Conservation (phyloP, 2,888 invertebrate species). For the Julus scandinavius region DNA sequence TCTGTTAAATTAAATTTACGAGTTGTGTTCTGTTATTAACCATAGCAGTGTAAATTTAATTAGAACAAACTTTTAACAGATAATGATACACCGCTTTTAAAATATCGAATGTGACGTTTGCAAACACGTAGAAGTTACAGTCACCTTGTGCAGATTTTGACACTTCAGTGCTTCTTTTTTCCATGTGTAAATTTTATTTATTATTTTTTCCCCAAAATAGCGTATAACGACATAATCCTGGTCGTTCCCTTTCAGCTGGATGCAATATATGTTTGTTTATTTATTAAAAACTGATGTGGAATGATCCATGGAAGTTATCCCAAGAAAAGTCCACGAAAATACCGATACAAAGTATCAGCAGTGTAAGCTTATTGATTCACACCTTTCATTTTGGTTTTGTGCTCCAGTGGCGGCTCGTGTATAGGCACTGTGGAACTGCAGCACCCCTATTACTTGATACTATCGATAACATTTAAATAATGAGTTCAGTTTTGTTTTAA, state of each 20-base stretch:
- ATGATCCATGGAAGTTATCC: background rate
- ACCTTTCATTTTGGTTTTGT: background rate
- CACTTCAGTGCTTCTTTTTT: background rate
- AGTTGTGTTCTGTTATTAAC: background rate
- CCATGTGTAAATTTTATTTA: background rate
- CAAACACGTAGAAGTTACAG: background rate
- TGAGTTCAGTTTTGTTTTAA: no score
- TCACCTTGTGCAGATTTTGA: background rate
- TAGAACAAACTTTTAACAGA: background rate
- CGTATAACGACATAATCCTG: background rate
- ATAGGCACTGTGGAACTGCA: no score
- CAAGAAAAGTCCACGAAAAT: background rate
- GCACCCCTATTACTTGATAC: no score
- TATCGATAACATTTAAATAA: no score
- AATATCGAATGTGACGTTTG: background rate
- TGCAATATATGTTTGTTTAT: background rate
- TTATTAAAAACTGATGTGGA: background rate
- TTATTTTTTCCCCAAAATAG: conserved; percentile 13
- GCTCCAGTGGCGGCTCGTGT: no score
- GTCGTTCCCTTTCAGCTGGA: background rate
- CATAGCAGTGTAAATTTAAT: background rate
- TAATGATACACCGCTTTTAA: background rate
- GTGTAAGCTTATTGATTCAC: background rate
- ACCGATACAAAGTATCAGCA: background rate
- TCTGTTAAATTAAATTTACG: background rate